A percentile compares a stretch with the other conserved stretches of the same genome.
Conservation (phyloP, 1,140 invertebrate genomes). For the Drosophila yakuba region DNA sequence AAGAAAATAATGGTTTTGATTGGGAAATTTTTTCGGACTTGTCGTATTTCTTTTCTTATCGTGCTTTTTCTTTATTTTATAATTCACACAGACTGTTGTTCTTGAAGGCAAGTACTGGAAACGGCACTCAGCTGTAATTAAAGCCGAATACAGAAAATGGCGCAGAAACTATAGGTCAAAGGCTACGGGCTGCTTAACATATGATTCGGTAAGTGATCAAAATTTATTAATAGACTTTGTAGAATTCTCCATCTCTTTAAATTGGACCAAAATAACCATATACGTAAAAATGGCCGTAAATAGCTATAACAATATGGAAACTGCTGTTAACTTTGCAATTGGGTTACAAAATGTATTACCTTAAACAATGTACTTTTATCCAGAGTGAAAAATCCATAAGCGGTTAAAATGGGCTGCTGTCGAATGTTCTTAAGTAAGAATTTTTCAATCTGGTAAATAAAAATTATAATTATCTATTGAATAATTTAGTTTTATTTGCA, state of each 20-base stretch:
- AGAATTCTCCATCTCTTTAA: conserved; percentile 77
- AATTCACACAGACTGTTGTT: conserved; percentile 71
- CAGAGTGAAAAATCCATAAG: conserved; percentile 75
- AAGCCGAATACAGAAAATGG: conserved; percentile 99
- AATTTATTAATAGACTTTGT: conserved; percentile 48
- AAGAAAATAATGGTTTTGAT: neutral
- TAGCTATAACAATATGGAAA: conserved; percentile 38
- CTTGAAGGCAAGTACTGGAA: conserved; percentile 96
- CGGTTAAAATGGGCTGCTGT: conserved; percentile 74
- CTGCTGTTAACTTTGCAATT: neutral
- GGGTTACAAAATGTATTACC: conserved; percentile 28
- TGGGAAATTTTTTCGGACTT: conserved; percentile 18
- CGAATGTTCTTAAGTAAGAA: conserved; percentile 76
- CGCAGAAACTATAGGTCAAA: conserved; percentile 96
- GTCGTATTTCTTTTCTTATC: conserved; percentile 12
- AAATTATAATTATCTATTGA: too few species aligned
- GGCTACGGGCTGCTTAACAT: conserved; percentile 90
- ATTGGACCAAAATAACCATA: conserved; percentile 79
- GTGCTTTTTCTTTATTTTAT: conserved; percentile 14
- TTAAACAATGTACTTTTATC: conserved; percentile 79
- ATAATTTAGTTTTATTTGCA: neutral
- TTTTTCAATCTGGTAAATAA: conserved; percentile 62
- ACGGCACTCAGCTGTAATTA: conserved; percentile 96
- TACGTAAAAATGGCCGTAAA: conserved; percentile 81
- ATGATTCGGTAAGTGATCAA: conserved; percentile 89